Evolutionary conservation across 2,888 invertebrate genomes (phyloP), one percentile per base, ranked within the genome.

Genomic region (Drosophila algonquin): DNA sequence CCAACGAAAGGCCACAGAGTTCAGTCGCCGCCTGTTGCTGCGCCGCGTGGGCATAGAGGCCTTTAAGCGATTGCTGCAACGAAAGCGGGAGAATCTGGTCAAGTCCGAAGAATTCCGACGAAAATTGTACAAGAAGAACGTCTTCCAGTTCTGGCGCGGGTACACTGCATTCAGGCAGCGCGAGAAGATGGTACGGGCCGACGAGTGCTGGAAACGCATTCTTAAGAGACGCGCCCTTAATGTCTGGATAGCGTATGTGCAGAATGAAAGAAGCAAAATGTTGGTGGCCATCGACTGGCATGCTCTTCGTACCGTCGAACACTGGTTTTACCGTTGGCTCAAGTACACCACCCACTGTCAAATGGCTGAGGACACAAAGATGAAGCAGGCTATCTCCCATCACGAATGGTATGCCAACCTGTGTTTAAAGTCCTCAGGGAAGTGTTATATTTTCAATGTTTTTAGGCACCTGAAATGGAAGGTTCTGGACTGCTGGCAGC

Each of bases 221-320:
- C 71, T 94, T 14, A 91, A 94, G 55, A 91, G 90, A 35, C 93
- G 90, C 76, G 87, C 87, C 9, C 93, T 95, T 2, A 63, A 82
- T 8, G 88, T 89, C 7, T 95, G 95, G 93, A 91, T 92, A 79
- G 6, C 46, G 2, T 91, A 90, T 65, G 64, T 89, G 9, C 63
- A 77, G 40, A 60, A 85, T 45, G 90, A 91, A 58, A 87, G 87
- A 46, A 92, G 94, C 75, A 94, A 95, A 89, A 92, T 93, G 82
- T 95, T 95, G 92, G 95, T 95, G 1, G 96, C 96, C 3, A 93
- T 94, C 62, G 96, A 96, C 90, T 95, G 95, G 91, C 94, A 94
- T 78, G 95, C 96, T 71, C 92, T 95, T 63, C 94, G 93, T 76
- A 83, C 94, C n/a, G 92, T 93, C 52, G 93, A 94, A 56, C 83